Base-by-base conservation (phyloP, 2,888 invertebrate species). In the Helobdella robusta region DNA sequence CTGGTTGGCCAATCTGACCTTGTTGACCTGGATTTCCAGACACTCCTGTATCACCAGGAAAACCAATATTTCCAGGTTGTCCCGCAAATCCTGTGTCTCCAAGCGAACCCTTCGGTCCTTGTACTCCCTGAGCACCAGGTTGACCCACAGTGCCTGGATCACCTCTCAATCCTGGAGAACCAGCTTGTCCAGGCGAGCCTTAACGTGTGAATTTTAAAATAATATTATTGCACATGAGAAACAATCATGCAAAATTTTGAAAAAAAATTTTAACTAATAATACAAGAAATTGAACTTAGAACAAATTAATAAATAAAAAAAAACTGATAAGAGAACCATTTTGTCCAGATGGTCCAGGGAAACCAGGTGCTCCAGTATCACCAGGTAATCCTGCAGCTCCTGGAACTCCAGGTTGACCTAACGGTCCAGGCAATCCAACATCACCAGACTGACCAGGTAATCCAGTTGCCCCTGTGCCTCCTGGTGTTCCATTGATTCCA, bases 121-220 rank as follows among this genome's bases (percentile, higher is more conserved):
- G n/a, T 25, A 25, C n/a, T 66, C 69, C 69, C 68, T 65, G 30
- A 67, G 67, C 5, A 32, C 68, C 67, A 36, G 71, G 64, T 40
- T 67, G 67, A 28, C 73, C 73, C 34, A 69, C 68, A 1, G 69
- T 68, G 15, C 74, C 70, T 30, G 65, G 48, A 8, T 64, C 67
- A 28, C 70, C 68, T 35, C 66, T 66, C n/a, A 60, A 58, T 11
- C 69, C 67, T 40, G 71, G 66, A 44, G 68, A 67, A 30, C 73
- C 73, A 23, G 71, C 69, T 1, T 68, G 68, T 11, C 74, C 72
- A 66, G 70, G 66, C 34, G 68, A 54, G 15, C 73, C 70, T n/a
- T n/a, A n/a, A n/a, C n/a, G n/a, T n/a, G n/a, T n/a, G n/a, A n/a
- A n/a, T n/a, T n/a, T n/a, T n/a, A n/a, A n/a, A n/a, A n/a, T n/a